Evolutionary conservation across 1,140 invertebrate genomes (phyloP).

Genomic region (Drosophila bocqueti): DNA sequence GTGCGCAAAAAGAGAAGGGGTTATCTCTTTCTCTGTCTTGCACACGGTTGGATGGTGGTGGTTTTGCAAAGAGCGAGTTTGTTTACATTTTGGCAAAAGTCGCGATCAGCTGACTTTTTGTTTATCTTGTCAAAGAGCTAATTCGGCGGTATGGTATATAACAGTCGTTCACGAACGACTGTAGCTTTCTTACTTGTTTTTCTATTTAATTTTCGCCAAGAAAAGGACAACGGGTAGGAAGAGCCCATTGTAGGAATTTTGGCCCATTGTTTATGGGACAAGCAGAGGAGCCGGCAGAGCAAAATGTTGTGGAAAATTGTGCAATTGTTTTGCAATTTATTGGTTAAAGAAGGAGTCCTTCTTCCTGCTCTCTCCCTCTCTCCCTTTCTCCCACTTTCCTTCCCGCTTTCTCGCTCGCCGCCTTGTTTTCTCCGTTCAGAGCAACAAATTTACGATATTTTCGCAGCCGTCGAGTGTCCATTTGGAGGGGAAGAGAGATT

Average conservation of each 20-base stretch:
- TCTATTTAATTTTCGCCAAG: conserved; percentile 63
- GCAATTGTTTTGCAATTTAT: conserved; percentile 84
- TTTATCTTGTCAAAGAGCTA: too few species aligned
- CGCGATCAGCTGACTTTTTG: too few species aligned
- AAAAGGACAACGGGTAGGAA: conserved; percentile 69
- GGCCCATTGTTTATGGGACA: conserved; percentile 79
- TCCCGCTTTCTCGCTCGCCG: not conserved
- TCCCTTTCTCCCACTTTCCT: conserved; percentile 8
- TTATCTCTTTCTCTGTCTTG: too few species aligned
- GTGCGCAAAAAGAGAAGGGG: too few species aligned
- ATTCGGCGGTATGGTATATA: too few species aligned
- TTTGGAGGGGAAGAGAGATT: conserved; percentile 22
- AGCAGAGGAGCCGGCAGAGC: conserved; percentile 41
- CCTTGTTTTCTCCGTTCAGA: conserved; percentile 20
- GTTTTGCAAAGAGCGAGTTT: too few species aligned
- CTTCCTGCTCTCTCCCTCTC: conserved; percentile 15
- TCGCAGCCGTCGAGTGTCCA: conserved; percentile 31
- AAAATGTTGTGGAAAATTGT: conserved; percentile 83
- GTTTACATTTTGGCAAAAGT: too few species aligned
- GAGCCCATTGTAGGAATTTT: conserved; percentile 62
- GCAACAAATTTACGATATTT: conserved; percentile 68
- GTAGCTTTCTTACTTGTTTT: too few species aligned
- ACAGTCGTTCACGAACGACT: too few species aligned
- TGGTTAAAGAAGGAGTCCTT: conserved; percentile 69
- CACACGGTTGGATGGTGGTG: too few species aligned